Base-by-base conservation (phyloP, 2,888 invertebrate species). In the Cryptus viduatorius region DNA sequence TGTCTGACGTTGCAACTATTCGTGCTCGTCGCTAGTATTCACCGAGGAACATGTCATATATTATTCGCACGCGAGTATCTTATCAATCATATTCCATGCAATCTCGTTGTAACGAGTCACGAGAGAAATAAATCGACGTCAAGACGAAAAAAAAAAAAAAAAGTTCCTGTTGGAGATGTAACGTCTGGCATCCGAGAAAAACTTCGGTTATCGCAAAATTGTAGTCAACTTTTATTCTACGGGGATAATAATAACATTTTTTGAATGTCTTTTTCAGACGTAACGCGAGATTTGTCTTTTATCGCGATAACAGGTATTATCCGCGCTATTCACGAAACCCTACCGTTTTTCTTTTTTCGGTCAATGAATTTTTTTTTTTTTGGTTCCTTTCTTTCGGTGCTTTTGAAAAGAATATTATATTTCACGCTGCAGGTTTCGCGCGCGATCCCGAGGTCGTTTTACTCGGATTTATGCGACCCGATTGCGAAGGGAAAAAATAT, bases 41-140 rank as follows among this genome's bases (percentile, higher is more conserved):
- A 37, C 4, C 37, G 61, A 31, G 10, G 19, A 16, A 42, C 14
- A 3, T 37, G 10, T 42, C 37, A 14, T 53, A 16, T n/a, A 29
- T 48, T 78, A 61, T 78, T 78, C 19, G 48, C 50, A 48, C 48
- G 61, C 44, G 29, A 61, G 69, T 48, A 61, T 78, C 48, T 37
- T n/a, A 78, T 69, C 24, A 78, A 61, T 61, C 61, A 69, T 48
- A 61, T 48, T 24, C 14, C 59, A 8, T 29, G 31, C 1, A 65
- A 65, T 12, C 14, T 65, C n/a, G 14, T 10, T 19, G 53, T 42
- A 14, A 50, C 19, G 7, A 37, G 29, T 14, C 29, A 29, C 24
- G 59, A 31, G 19, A 42, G 19, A 42, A 46, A 78, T 59, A 8
- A 19, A 78, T 59, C 31, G 44, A 12, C 31, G 68, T 59, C 4